Conservation (phyloP, 2,797 vertebrate species). For the Botia almorhae region DNA sequence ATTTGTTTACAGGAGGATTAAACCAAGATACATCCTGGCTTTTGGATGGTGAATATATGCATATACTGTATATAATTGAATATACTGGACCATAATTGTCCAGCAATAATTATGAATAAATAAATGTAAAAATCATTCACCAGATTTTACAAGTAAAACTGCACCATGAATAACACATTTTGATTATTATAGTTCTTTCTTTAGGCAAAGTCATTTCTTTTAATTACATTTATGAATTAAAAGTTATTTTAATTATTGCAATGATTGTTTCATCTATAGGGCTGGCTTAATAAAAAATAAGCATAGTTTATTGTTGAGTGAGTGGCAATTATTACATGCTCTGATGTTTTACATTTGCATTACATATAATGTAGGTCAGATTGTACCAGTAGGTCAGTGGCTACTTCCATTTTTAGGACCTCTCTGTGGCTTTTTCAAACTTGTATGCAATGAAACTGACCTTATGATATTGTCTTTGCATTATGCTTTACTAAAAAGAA, state of each 20-base stretch:
- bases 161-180: background rate
- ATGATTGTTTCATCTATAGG: slow-evolving; percentile 23
- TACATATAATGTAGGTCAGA: no score
- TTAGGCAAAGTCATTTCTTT: background rate
- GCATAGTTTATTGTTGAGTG: no score
- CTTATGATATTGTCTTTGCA: no score
- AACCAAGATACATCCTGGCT: slow-evolving; percentile 75
- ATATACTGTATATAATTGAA: slow-evolving; percentile 13
- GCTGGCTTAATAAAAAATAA: background rate
- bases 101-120: background rate
- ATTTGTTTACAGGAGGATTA: slow-evolving; percentile 78
- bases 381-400: no score
- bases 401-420: no score
- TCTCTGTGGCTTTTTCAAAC: no score
- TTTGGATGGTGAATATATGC: slow-evolving; percentile 79
- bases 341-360: no score
- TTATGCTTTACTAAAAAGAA: no score
- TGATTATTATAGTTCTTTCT: background rate
- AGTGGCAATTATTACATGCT: slow-evolving; percentile 29
- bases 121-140: background rate
- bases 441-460: no score
- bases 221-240: background rate
- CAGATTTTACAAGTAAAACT: background rate
- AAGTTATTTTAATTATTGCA: background rate
- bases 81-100: slow-evolving; percentile 36